These are phyloP conservation scores for Clitarchus hookeri DNA, from an alignment of 2,888 invertebrate species.

Conservation along the genomic window DNA sequence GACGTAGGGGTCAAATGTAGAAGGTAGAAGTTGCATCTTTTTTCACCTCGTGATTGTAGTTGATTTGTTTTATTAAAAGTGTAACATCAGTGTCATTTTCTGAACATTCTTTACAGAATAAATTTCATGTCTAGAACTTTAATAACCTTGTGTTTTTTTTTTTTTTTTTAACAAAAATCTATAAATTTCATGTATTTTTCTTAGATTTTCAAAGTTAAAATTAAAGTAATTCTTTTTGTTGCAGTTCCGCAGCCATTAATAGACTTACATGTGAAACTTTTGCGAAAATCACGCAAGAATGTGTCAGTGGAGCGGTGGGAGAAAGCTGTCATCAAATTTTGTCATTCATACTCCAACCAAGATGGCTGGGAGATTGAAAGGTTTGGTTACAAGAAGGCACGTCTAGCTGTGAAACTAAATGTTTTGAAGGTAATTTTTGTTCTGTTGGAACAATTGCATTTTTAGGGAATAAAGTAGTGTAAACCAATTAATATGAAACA, in stretches of 20 bases:
- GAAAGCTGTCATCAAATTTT: constrained; percentile 84
- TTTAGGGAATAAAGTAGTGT: no score
- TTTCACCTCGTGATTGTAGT: no score
- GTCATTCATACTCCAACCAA: constrained; percentile 84
- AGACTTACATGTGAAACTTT: constrained; percentile 85
- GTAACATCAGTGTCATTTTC: no score
- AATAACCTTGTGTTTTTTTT: not conserved
- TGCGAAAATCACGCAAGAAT: constrained; percentile 83
- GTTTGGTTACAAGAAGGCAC: constrained; percentile 93
- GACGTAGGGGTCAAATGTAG: no score
- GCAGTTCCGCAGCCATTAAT: constrained; percentile 81
- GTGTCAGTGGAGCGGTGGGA: constrained; percentile 91
- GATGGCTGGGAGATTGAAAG: constrained; percentile 97
- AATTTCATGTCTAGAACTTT: no score
- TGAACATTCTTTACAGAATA: no score
- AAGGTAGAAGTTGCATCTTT: no score
- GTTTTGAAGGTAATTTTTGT: constrained; percentile 79
- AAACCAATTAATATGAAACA: no score
- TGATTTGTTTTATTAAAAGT: no score
- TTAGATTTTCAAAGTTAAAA: constrained; percentile 10
- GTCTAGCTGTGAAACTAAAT: constrained; percentile 84
- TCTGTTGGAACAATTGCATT: not conserved
- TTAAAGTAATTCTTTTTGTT: constrained; percentile 48
- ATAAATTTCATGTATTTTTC: not conserved
- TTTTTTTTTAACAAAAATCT: not conserved